Conservation (phyloP, 2,113 vertebrate genomes). For the Numida meleagris region DNA sequence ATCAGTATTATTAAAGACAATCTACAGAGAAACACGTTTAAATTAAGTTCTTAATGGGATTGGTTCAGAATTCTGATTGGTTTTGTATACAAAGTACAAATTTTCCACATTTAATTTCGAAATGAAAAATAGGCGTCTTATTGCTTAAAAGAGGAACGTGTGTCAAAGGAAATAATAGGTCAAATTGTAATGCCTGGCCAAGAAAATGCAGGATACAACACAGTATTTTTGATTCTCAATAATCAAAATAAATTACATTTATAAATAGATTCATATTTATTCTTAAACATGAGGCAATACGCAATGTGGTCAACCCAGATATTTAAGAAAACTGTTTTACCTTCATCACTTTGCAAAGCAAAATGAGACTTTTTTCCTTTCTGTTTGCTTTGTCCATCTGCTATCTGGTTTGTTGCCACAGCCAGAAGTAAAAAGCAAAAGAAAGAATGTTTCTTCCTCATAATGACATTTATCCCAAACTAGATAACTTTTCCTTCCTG, state of each 20-base stretch:
- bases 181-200: background rate
- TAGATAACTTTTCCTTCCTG: constrained; percentile 29
- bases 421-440: constrained; percentile 76
- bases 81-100: background rate
- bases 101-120: background rate
- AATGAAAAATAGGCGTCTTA: background rate
- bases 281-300: background rate
- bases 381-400: constrained; percentile 76
- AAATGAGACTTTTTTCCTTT: constrained; percentile 68
- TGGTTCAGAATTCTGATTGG: background rate
- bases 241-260: background rate
- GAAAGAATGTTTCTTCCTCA: constrained; percentile 72
- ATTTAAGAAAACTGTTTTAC: constrained; percentile 66
- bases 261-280: background rate
- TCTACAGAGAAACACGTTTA: background rate
- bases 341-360: constrained; percentile 65
- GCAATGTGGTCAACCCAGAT: background rate
- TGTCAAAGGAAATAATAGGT: background rate
- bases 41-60: background rate
- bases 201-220: background rate
- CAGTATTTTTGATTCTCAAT: background rate
- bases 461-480: constrained; percentile 68
- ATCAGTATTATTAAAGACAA: background rate
- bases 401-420: constrained; percentile 44
- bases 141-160: background rate